phyloP scores from a whole-genome alignment of 2,797 vertebrate genomes.

The Sylvia borin region DNA sequence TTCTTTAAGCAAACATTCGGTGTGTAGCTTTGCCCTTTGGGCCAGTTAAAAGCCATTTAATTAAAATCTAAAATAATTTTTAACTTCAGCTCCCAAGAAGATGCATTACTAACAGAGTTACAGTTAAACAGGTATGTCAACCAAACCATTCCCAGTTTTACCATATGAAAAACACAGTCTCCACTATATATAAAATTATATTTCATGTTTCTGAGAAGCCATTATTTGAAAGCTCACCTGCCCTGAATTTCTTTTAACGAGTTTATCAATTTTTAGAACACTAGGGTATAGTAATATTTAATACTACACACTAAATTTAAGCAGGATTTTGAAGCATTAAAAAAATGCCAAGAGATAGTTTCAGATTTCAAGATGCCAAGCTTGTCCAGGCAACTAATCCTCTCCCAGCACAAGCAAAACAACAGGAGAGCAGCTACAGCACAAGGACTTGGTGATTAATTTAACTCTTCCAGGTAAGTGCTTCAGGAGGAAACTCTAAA shows the following conservation, averaged over 20 bases:
- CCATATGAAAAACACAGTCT: background rate
- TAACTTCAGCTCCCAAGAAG: background rate
- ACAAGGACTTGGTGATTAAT: constrained; percentile 11
- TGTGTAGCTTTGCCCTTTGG: background rate
- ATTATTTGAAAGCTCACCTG: background rate
- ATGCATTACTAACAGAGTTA: background rate
- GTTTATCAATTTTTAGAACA: constrained; percentile 64
- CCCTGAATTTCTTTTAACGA: constrained; percentile 24
- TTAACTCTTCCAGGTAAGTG: constrained; percentile 56
- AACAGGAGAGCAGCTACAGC: constrained; percentile 5
- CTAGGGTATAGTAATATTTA: constrained; percentile 26
- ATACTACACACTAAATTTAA: constrained; percentile 45
- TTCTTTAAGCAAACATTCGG: background rate
- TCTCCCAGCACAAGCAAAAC: constrained; percentile 24
- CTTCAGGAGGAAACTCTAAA: constrained; percentile 18
- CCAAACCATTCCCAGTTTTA: background rate
- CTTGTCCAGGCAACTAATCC: constrained; percentile 32
- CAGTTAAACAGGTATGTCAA: background rate
- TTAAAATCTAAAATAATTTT: background rate
- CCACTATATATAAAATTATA: background rate
- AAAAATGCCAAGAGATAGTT: constrained; percentile 25
- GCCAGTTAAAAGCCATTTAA: background rate
- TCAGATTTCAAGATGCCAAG: constrained; percentile 37
- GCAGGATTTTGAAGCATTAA: constrained; percentile 25
- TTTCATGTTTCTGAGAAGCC: constrained; percentile 18